These are phyloP conservation scores for Heliconius erato DNA, from an alignment of 2,888 invertebrate genomes.

Conservation along the genomic window DNA sequence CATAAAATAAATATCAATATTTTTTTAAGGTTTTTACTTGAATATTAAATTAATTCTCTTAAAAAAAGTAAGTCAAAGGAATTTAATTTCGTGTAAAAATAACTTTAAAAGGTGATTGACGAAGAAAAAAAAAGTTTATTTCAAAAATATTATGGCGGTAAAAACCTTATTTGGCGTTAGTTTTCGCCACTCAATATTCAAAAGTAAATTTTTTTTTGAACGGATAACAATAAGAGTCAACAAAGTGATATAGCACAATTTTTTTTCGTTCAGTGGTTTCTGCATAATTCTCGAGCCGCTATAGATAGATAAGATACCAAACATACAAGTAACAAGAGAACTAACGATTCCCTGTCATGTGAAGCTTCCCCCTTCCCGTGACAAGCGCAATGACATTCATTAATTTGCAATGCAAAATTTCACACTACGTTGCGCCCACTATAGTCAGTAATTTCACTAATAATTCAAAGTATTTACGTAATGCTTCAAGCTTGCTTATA, in stretches of 20 bases:
- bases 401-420: conserved; percentile 26
- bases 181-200: background rate
- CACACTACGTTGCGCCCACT: conserved; percentile 13
- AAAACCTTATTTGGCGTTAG: background rate
- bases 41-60: background rate
- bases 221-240: too few relatives aligned
- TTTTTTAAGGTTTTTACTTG: too few relatives aligned
- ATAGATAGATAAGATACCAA: background rate
- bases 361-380: background rate
- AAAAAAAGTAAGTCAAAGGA: background rate
- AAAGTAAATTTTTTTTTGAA: background rate
- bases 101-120: background rate
- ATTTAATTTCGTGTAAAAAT: background rate
- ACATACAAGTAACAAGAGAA: background rate
- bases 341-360: background rate
- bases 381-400: conserved; percentile 24
- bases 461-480: conserved; percentile 4
- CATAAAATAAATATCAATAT: background rate
- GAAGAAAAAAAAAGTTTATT: background rate
- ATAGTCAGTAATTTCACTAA: background rate
- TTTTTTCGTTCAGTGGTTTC: background rate
- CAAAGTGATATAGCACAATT: background rate
- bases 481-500: background rate
- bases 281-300: background rate
- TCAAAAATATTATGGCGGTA: background rate